These are phyloP conservation scores for Sebastiscus albofasciatus DNA, from an alignment of 2,797 vertebrate species.

Conservation along the genomic window DNA sequence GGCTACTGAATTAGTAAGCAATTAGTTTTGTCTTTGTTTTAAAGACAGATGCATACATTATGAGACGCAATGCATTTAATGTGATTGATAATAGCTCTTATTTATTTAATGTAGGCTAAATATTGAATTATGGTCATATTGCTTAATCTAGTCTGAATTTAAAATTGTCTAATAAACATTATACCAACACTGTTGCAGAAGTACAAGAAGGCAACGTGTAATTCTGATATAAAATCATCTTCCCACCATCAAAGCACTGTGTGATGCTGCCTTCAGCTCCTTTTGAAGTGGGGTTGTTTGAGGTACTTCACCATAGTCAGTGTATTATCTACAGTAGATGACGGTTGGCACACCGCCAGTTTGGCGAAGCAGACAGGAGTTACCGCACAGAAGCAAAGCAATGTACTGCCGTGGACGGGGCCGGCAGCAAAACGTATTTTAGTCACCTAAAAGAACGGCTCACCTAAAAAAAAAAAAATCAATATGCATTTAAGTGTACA, in stretches of 20 bases:
- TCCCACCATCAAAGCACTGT: not conserved
- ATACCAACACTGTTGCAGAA: not conserved
- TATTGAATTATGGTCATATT: not conserved
- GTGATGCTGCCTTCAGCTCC: not conserved
- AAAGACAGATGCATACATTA: not conserved
- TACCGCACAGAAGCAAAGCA: too few species aligned
- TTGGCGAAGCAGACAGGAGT: too few species aligned
- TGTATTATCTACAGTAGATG: too few species aligned
- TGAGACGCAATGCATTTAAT: not conserved
- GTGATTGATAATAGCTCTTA: not conserved
- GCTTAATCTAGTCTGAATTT: not conserved
- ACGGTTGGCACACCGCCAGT: too few species aligned
- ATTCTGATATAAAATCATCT: not conserved
- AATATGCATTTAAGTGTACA: too few species aligned
- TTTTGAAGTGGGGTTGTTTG: too few species aligned
- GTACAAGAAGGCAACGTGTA: not conserved
- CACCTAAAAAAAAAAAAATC: too few species aligned
- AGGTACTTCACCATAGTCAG: too few species aligned
- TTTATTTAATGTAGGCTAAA: not conserved
- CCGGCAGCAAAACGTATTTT: fast-evolving
- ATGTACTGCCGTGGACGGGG: fast-evolving
- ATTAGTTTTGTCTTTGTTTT: not conserved
- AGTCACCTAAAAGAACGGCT: too few species aligned
- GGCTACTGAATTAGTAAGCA: not conserved
- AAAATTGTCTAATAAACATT: not conserved